Percentiles rank a stretch among this genome's conserved stretches.
These are phyloP conservation scores for Falco peregrinus DNA, from an alignment of 2,797 vertebrate species.

Conservation along the genomic window DNA sequence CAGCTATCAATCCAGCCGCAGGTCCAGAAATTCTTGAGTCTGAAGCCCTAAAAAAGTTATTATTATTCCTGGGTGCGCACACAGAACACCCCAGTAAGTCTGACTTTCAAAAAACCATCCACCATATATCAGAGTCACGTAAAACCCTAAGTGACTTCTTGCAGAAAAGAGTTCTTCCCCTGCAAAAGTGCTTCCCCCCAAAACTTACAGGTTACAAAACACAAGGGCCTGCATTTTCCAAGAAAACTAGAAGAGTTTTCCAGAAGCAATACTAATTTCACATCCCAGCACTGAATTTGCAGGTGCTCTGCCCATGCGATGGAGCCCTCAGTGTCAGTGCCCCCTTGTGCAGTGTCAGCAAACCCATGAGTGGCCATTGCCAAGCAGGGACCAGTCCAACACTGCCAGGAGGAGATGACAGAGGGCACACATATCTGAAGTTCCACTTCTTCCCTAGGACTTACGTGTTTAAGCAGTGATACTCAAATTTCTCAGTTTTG, in stretches of 20 bases:
- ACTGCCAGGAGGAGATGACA: fast-evolving
- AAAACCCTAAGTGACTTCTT: background rate
- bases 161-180: background rate
- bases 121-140: background rate
- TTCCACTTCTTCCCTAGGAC: background rate
- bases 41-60: background rate
- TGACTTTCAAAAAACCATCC: background rate
- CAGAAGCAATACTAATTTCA: background rate
- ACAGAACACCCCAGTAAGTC: background rate
- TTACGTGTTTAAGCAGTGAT: background rate
- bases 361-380: fast-evolving
- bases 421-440: background rate
- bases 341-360: background rate
- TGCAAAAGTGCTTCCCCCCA: background rate
- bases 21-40: background rate
- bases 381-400: background rate
- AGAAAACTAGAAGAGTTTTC: background rate
- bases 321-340: background rate
- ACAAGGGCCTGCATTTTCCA: background rate
- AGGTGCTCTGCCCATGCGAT: background rate
- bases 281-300: background rate
- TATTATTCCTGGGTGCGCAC: background rate
- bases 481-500: background rate
- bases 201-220: background rate
- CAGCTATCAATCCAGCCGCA: conserved; percentile 16